Evolutionary conservation across 2,797 vertebrate species (phyloP), one percentile per base, ranked within the genome.

Genomic region (Cephalopachus bancanus): DNA sequence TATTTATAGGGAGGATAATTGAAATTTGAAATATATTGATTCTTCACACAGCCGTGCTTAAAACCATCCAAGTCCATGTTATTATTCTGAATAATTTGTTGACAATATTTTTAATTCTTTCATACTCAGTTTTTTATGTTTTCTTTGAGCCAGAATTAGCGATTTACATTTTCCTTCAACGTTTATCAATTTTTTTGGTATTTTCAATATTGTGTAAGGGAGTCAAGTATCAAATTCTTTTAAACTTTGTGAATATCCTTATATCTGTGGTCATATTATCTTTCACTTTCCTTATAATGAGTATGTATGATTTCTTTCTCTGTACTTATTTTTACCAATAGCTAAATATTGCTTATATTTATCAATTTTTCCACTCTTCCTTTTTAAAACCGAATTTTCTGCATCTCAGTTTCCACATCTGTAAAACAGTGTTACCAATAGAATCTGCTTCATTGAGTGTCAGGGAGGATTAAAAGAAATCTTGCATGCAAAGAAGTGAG

Each of bases 251-350:
- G 7, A 79, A 7, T 57, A 28, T 28, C 12, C 26, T 67, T 84
- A 5, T n/a, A 10, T 28, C 49, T 74, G 8, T 72, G n/a, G 44
- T 37, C 10, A 74, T 12, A 16, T 62, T 3, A 12, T 37, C 17
- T 75, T 57, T 69, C 26, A 0, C 17, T 37, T 74, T 57, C 2
- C 1, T 84, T 76, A 79, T 22, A 93, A 51, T 62, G 53, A 3
- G 4, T 44, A 37, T 44, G 0, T 33, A 37, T 86, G 44, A 49
- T 60, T 83, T 91, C 11, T 83, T 51, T 83, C 83, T 71, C 19
- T 75, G 17, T 28, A 33, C 91, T 78, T 51, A 72, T 79, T 96
- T 89, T 95, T 87, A 28, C 33, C 81, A 84, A 81, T 55, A 90
- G 60, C 15, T 79, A 59, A 44, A 2, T 53, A 33, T 14, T 92